Percentiles rank a stretch among this genome's conserved stretches.
Evolutionary conservation across 2,113 vertebrate species (phyloP).

Genomic region (Salvelinus alpinus): DNA sequence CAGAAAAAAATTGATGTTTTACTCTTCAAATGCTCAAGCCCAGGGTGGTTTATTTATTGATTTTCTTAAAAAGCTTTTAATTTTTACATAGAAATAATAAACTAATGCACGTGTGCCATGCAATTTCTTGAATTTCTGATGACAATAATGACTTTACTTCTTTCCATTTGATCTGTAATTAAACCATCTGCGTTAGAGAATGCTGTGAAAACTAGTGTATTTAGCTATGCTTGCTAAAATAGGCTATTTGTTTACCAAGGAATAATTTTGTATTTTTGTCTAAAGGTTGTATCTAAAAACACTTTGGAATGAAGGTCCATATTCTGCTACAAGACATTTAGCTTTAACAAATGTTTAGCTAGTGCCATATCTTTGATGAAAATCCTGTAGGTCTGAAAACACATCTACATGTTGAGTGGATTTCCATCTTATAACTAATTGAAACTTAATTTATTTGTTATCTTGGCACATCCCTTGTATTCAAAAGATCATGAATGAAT

Average conservation of each 20-base stretch:
- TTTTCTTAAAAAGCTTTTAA: conserved; percentile 33
- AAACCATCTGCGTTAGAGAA: conserved; percentile 71
- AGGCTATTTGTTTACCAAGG: conserved; percentile 72
- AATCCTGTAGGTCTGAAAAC: conserved; percentile 56
- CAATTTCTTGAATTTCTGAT: conserved; percentile 41
- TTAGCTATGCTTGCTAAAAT: conserved; percentile 77
- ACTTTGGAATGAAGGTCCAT: conserved; percentile 61
- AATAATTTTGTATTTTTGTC: conserved; percentile 63
- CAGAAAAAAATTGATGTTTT: conserved; percentile 61
- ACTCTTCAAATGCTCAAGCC: conserved; percentile 43
- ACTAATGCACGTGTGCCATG: conserved; percentile 76
- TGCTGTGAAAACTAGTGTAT: conserved; percentile 70
- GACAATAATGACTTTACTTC: conserved; percentile 44
- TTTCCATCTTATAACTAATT: too few relatives aligned
- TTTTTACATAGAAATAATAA: conserved; percentile 66
- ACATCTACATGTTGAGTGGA: conserved; percentile 35
- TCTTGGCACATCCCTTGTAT: conserved; percentile 63
- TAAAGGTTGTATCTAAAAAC: conserved; percentile 57
- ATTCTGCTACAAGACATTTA: conserved; percentile 58
- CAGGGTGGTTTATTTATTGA: conserved; percentile 63
- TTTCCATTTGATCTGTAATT: conserved; percentile 66
- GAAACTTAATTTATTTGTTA: conserved; percentile 60
- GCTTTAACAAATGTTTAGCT: conserved; percentile 64
- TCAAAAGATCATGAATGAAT: conserved; percentile 17
- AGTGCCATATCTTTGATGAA: conserved; percentile 74